Evolutionary conservation across 2,113 vertebrate genomes (phyloP), one percentile per base, ranked within the genome.

Genomic region (Atrichornis clamosus): DNA sequence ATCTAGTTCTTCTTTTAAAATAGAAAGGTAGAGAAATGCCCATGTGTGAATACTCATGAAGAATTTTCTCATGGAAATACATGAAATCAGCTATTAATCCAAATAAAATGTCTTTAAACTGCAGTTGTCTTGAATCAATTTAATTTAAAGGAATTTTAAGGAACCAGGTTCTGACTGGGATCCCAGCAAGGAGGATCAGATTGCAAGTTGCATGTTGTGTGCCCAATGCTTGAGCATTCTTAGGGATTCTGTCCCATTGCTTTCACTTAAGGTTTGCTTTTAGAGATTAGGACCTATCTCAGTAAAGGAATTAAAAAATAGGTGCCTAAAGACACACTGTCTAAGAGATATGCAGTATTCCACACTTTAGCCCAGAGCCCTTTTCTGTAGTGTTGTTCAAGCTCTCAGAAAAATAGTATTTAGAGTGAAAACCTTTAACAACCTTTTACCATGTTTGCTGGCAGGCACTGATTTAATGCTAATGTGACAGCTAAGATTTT

Each of bases 401-500:
- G n/a, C 42, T 70, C 72, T 87, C 47, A 50, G 39, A 53, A 95
- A 94, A 93, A 64, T 33, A n/a, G 17, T 58, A 72, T 95, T 94
- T 90, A n/a, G 64, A 67, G 13, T 88, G 50, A 94, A 95, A 95
- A 95, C 33, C 49, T 93, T 52, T 70, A 87, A 82, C 63, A 81
- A 35, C 42, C 26, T 75, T 89, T 89, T 89, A 52, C 52, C 37
- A 16, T 33, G 37, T 35, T 68, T 87, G 64, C 69, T 47, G 83
- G 72, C 14, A 73, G 93, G 75, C 72, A 91, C 55, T 81, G 68
- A 64, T 89, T 89, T 75, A 72, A 91, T 83, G 94, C 81, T 75
- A 91, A 67, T 47, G 32, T 94, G 91, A 92, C 89, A 96, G 81
- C 64, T 72, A 70, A 22, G 30, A 63, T 89, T 97, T 92, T 70